Evolutionary conservation across 2,113 vertebrate species (phyloP).

Genomic region (Lampris megalopsis): DNA sequence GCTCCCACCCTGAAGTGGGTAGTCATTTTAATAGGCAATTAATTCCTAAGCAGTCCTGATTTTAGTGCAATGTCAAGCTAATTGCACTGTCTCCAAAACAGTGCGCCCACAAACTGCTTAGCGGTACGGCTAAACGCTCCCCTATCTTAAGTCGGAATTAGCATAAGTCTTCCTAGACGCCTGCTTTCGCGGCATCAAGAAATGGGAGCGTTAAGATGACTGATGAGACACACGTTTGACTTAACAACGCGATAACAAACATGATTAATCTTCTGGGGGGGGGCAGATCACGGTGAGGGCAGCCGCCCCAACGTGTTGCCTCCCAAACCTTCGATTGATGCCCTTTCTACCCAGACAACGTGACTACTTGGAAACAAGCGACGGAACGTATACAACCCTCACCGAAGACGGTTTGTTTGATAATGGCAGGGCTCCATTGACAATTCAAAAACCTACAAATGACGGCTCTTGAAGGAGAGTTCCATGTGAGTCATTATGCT

Average conservation of each 20-base stretch:
- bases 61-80: conserved; percentile 68
- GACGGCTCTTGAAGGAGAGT: conserved; percentile 73
- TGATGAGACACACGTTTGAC: conserved; percentile 36
- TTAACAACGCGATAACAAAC: conserved; percentile 43
- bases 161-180: conserved; percentile 45
- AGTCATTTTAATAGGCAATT: conserved; percentile 75
- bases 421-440: conserved; percentile 57
- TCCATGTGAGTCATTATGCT: conserved; percentile 81
- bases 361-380: conserved; percentile 27
- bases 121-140: conserved; percentile 50
- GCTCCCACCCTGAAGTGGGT: conserved; percentile 66
- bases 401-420: conserved; percentile 58
- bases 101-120: conserved; percentile 63
- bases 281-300: conserved; percentile 38
- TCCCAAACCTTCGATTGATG: neutral
- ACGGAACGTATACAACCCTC: conserved; percentile 28
- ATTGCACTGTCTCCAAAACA: conserved; percentile 71
- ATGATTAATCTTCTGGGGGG: conserved; percentile 41
- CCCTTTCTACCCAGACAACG: conserved; percentile 17
- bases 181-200: conserved; percentile 44
- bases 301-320: conserved; percentile 22
- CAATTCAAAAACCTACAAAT: conserved; percentile 75
- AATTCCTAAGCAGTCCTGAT: conserved; percentile 71
- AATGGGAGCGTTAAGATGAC: conserved; percentile 24
- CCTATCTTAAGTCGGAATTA: conserved; percentile 58